Base-by-base conservation (phyloP, 2,888 invertebrate species). In the Coenonympha glycerion region DNA sequence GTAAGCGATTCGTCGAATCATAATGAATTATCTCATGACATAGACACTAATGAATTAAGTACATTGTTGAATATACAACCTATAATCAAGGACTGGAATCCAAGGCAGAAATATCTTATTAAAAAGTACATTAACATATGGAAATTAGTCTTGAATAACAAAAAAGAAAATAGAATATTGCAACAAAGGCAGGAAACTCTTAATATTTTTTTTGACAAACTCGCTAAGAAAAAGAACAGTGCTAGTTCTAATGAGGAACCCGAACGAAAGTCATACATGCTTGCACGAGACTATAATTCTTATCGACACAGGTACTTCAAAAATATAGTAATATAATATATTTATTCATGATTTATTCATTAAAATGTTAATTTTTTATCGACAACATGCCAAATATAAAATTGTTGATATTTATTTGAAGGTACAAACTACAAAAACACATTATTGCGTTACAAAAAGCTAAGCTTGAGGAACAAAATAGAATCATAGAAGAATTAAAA, bases 361-460 rank as follows among this genome's bases (percentile, higher is more conserved):
- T 5, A 3, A 16, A 33, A 15, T 8, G 3, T 15, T 31, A 15
- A 15, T 31, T 16, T 8, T 16, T 16, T 8, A 8, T 15, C 31
- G 15, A 8, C 53, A 34, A 52, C 11, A 11, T 40, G n/a, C 24
- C 42, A n/a, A n/a, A n/a, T n/a, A n/a, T n/a, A n/a, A n/a, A 13
- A 26, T 26, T 22, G 15, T 11, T 15, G 8, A 6, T 18, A 21
- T 13, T 37, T 6, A 13, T 36, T 74, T 74, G 53, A 57, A 90
- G 92, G 61, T 91, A 90, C 54, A 90, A 90, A 71, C 88, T 92
- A 6, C 94, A 94, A 68, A 91, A 91, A 67, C 89, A 90, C 58
- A 91, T 93, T 34, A 94, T 94, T 52, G 91, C 92, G 21, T 74
- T 91, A 21, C 93, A 94, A 71, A 92, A 90, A 68, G 77, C 88